Evolutionary conservation across 1,140 invertebrate genomes (phyloP).

Genomic region (Heliconius himera): DNA sequence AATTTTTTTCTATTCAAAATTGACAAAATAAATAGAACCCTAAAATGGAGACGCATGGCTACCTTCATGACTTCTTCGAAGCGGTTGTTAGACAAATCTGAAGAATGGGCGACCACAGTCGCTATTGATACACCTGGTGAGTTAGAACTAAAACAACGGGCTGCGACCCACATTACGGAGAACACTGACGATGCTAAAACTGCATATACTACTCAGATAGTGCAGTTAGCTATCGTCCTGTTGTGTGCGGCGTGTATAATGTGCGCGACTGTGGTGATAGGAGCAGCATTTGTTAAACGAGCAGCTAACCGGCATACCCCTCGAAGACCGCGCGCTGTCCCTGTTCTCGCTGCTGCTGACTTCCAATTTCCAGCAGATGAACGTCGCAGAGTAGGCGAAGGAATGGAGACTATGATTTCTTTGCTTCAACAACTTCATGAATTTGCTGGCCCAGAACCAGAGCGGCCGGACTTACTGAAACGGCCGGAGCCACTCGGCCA

Average conservation of each 20-base stretch:
- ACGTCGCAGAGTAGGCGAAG: slow-evolving; percentile 85
- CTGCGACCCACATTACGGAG: slow-evolving; percentile 12
- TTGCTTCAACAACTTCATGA: slow-evolving; percentile 91
- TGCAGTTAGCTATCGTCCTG: slow-evolving; percentile 16
- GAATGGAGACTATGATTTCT: slow-evolving; percentile 91
- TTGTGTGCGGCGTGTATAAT: slow-evolving; percentile 30
- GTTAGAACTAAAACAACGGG: slow-evolving; percentile 34
- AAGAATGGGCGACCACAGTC: slow-evolving; percentile 47
- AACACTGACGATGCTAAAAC: slow-evolving; percentile 12
- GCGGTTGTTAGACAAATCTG: slow-evolving; percentile 37
- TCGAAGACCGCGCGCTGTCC: slow-evolving; percentile 41
- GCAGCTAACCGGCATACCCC: slow-evolving; percentile 31
- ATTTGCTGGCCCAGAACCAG: slow-evolving; percentile 89
- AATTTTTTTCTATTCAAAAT: slow-evolving; percentile 29
- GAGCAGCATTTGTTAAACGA: slow-evolving; percentile 35
- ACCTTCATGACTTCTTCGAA: slow-evolving; percentile 37
- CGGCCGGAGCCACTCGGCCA: slow-evolving; percentile 83
- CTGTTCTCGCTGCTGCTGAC: slow-evolving; percentile 50
- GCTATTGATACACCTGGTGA: slow-evolving; percentile 32
- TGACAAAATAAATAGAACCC: neutral
- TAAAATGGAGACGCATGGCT: slow-evolving; percentile 43
- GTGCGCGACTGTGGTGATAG: slow-evolving; percentile 36
- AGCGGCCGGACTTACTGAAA: slow-evolving; percentile 91
- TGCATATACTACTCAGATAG: slow-evolving; percentile 1
- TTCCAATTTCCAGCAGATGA: slow-evolving; percentile 66